Evolutionary conservation across 35 echinoderm and acorn worm species (phyloP), one percentile per base, ranked within the genome.

Genomic region (Amphiura filiformis): DNA sequence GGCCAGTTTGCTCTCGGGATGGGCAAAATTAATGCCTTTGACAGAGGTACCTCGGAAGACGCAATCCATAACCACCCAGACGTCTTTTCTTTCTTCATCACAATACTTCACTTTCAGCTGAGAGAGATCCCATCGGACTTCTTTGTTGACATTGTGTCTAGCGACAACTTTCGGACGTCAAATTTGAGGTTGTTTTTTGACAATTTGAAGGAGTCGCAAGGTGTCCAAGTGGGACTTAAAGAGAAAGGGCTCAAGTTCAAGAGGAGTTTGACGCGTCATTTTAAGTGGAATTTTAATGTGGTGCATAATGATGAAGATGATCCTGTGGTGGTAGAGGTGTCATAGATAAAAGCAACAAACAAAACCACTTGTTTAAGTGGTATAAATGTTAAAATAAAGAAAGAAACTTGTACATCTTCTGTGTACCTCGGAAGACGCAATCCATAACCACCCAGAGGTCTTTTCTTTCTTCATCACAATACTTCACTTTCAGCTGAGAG

Each of bases 321-420:
- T 34, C 93, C 93, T 75, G 85, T 94, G 36, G 65, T 95, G 32
- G 96, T 99, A 4, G 83, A 99, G 39, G 61, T 94, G 61, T 3
- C 61, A 70, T 70, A 70, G 28, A 52, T 11, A 7, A 52, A 52
- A 52, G 20, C 44, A 7, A 11, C 44, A 52, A 52, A 52, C 7
- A 52, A 11, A 52, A 52, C n/a, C n/a, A n/a, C n/a, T n/a, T n/a
- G n/a, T n/a, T n/a, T n/a, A n/a, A n/a, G n/a, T n/a, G n/a, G n/a
- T n/a, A n/a, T n/a, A n/a, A n/a, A n/a, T n/a, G n/a, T 99, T 99
- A 81, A 93, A 99, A 47, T 93, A 94, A 34, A 95, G 96, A 93
- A 99, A 99, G 84, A 76, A 82, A 40, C 93, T 99, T 0, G 85
- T 95, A 37, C 88, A 94, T 34, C 87, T 99, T 18, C 75, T 99